Base-by-base conservation (phyloP, 2,113 vertebrate genomes). In the Pangasianodon gigas region DNA sequence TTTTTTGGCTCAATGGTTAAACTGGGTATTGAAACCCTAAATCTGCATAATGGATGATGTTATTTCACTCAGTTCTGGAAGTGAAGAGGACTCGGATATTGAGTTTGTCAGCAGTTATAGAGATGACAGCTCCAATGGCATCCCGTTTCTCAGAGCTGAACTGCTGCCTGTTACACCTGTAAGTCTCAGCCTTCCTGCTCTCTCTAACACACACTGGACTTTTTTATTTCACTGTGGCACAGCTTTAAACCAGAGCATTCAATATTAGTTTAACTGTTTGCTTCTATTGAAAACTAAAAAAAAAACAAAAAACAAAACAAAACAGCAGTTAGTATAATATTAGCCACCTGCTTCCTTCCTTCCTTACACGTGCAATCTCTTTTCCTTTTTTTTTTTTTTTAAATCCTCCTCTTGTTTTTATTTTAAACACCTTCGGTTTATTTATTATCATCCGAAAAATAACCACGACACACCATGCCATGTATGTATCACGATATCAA, bases 21-120 rank as follows among this genome's bases (percentile, higher is more conserved):
- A 44, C 58, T 46, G 24, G 56, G 29, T 16, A 7, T 24, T 11
- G 18, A 24, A 24, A 58, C 2, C 24, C 1, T 26, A 2, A 44
- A 16, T 16, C 2, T 1, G 1, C 82, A 79, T 8, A 11, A 94
- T 94, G 93, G 91, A 90, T 10, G 93, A 92, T 52, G 79, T 92
- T 24, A 93, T 94, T 87, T 90, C 26, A 1, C 54, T 94, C 11
- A 93, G 92, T 86, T 94, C 93, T 6, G 92, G 82, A 29, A 93
- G 84, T 65, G 91, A 92, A 0, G 74, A 88, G 21, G 93, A 93
- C 54, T 90, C 91, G 11, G 93, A 94, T 48, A 24, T 93, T 52
- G 91, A 92, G 84, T 54, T 93, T 87, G 65, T 93, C 9, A 74
- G 87, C 11, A 88, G 90, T 85, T 92, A 87, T 13, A 89, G 74